Conservation (phyloP, 2,888 invertebrate genomes). For the Copidosoma aretas region DNA sequence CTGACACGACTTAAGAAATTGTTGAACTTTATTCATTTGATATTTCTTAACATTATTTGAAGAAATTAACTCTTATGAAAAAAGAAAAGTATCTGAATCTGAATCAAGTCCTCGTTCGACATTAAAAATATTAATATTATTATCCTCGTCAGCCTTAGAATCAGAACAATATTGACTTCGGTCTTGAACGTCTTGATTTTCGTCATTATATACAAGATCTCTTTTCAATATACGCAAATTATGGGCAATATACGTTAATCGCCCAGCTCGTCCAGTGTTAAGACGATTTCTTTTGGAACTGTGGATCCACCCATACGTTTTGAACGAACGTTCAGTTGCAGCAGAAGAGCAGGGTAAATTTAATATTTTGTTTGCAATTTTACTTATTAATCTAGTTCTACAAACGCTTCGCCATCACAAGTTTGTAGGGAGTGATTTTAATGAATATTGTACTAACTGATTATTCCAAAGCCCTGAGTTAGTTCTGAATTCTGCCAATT, state of each 20-base stretch:
- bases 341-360: slow-evolving; percentile 31
- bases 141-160: too few species aligned
- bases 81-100: too few species aligned
- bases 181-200: too few species aligned
- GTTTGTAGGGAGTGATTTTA: neutral
- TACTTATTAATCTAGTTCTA: slow-evolving; percentile 16
- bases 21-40: too few species aligned
- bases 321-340: slow-evolving; percentile 39
- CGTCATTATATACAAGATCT: too few species aligned
- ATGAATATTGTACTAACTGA: neutral
- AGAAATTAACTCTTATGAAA: too few species aligned
- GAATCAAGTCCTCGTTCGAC: too few species aligned
- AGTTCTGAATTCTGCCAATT: neutral
- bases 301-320: slow-evolving; percentile 38
- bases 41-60: too few species aligned
- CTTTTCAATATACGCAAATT: slow-evolving; percentile 8
- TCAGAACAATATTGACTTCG: too few species aligned
- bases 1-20: too few species aligned
- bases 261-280: slow-evolving; percentile 29
- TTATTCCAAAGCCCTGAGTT: neutral
- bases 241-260: slow-evolving; percentile 28
- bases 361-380: slow-evolving; percentile 29
- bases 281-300: slow-evolving; percentile 35
- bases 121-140: too few species aligned
- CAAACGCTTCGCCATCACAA: slow-evolving; percentile 36